Evolutionary conservation across 1,140 invertebrate species (phyloP), one percentile per base, ranked within the genome.

Genomic region (Drosophila sproati): DNA sequence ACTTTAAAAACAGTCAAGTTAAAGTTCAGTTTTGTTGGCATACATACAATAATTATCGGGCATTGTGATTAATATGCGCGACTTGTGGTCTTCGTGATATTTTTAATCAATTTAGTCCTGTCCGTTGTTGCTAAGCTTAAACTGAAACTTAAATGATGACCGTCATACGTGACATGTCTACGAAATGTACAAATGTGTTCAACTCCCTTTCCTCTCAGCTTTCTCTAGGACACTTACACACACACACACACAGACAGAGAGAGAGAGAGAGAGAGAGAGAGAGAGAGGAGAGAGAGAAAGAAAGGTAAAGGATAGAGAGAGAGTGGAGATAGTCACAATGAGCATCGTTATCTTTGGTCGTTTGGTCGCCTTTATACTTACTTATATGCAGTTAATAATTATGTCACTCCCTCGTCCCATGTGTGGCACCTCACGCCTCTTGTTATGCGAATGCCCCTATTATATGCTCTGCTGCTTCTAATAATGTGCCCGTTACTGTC

Each of bases 371-470:
- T 82, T 80, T 70, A 87, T 87, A 88, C 88, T 87, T 87, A 87
- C 83, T 87, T 78, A 80, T 71, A 80, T 89, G 83, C 85, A 88
- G 83, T 88, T 88, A 88, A 88, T 88, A 88, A 88, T 88, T 88
- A 88, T 88, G 83, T 88, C 83, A 89, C 80, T 77, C 73, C 52
- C 71, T 75, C 52, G 41, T 69, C 34, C 61, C 64, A 47, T 50
- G 68, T 73, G 63, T 67, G 59, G 72, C 55, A 73, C 37, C 79
- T 86, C 79, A 86, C 82, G 82, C 79, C 82, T 87, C 80, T 82
- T 82, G 82, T 87, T 82, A 73, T 88, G 83, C 77, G 67, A 88
- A 89, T 88, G 81, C 85, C 83, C 83, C 80, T 88, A 88, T 88
- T 89, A 88, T 88, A 83, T 89, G 83, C 83, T 88, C 77, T 83